Conservation (phyloP, 2,113 vertebrate genomes). For the Onychostruthus taczanowskii region DNA sequence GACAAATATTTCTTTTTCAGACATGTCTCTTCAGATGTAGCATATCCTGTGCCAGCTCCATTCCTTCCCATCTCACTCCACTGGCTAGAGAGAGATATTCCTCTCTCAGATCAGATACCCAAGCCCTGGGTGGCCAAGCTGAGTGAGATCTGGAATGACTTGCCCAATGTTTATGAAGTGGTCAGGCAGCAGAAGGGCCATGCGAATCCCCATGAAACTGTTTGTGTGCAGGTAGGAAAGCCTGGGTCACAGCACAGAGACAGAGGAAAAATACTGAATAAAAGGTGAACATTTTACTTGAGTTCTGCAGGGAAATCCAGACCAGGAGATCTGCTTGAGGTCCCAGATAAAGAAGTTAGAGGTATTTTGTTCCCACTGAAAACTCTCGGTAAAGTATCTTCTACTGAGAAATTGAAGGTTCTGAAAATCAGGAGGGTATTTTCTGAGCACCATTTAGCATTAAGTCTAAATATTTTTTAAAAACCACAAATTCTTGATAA, state of each 20-base stretch:
- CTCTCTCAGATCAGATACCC: background rate
- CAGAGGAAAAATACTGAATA: background rate
- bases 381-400: background rate
- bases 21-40: background rate
- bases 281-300: background rate
- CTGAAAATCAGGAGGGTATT: background rate
- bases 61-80: background rate
- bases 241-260: background rate
- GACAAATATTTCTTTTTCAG: background rate
- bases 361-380: background rate
- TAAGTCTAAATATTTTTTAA: background rate
- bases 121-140: background rate
- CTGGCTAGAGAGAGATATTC: background rate
- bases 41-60: background rate
- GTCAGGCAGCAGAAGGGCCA: background rate
- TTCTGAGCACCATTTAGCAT: background rate
- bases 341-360: background rate
- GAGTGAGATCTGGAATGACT: background rate
- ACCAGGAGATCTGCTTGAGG: background rate
- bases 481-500: background rate
- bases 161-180: background rate
- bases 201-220: accelerated
- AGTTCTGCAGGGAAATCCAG: background rate
- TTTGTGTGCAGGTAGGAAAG: accelerated
- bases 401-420: background rate